phyloP scores from a whole-genome alignment of 2,113 vertebrate species.

The Saccopteryx leptura region DNA sequence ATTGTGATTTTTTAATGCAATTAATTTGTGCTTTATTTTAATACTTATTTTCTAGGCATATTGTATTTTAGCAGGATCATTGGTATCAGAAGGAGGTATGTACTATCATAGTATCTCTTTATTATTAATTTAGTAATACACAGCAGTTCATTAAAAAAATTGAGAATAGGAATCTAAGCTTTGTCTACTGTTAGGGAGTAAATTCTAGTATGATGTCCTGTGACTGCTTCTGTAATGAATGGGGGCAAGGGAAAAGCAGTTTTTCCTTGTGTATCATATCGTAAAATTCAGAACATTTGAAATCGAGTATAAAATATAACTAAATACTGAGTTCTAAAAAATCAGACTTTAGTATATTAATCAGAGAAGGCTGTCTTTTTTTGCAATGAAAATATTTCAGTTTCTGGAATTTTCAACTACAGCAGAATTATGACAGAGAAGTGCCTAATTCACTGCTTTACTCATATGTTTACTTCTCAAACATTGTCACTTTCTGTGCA shows the following conservation, averaged over 20 bases:
- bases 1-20: slow-evolving; percentile 29
- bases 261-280: not conserved
- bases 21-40: slow-evolving; percentile 20
- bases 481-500: not conserved
- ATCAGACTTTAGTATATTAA: not conserved
- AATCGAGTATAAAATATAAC: not conserved
- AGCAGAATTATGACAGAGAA: not conserved
- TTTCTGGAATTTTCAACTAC: not conserved
- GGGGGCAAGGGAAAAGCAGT: not conserved
- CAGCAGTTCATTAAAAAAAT: not conserved
- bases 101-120: slow-evolving; percentile 56
- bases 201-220: not conserved
- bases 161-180: not conserved
- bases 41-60: slow-evolving; percentile 92
- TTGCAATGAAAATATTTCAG: not conserved
- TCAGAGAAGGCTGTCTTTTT: not conserved
- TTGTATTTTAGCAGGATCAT: slow-evolving; percentile 97
- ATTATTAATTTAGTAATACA: slow-evolving; percentile 48
- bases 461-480: not conserved
- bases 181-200: slow-evolving; percentile 19
- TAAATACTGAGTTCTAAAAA: not conserved
- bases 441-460: not conserved
- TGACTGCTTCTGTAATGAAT: not conserved
- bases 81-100: slow-evolving; percentile 99
- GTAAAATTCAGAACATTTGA: slow-evolving; percentile 43